Conservation (phyloP, 2,113 vertebrate species). For the Macrotis lagotis region DNA sequence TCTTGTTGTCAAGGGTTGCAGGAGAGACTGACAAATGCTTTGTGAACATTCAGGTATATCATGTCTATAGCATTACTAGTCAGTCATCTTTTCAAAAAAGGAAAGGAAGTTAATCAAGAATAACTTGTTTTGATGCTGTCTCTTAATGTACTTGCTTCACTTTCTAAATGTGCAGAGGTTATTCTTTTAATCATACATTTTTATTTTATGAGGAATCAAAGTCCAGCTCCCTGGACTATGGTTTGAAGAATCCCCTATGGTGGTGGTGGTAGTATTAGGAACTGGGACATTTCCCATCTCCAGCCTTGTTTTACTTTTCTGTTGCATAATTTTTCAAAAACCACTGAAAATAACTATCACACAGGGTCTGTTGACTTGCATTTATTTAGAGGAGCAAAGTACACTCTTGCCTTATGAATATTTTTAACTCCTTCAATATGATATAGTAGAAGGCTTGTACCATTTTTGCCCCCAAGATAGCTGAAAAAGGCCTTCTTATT, state of each 20-base stretch:
- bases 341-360: not conserved
- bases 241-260: not conserved
- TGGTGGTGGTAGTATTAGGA: not conserved
- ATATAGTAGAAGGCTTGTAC: not conserved
- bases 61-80: too few species aligned
- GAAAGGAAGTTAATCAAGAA: too few species aligned
- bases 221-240: not conserved
- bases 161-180: too few species aligned
- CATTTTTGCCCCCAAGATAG: not conserved
- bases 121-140: too few species aligned
- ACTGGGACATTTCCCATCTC: not conserved
- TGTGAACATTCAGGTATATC: too few species aligned
- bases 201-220: too few species aligned
- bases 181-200: too few species aligned
- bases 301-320: not conserved
- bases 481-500: not conserved
- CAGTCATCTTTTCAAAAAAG: too few species aligned
- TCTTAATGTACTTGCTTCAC: too few species aligned
- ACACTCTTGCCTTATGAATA: not conserved
- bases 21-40: too few species aligned
- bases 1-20: too few species aligned
- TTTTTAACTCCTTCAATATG: not conserved
- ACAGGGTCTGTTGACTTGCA: not conserved
- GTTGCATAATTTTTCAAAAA: not conserved
- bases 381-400: not conserved